Conservation (phyloP, 2,888 invertebrate genomes). For the Halictus quadricinctus region DNA sequence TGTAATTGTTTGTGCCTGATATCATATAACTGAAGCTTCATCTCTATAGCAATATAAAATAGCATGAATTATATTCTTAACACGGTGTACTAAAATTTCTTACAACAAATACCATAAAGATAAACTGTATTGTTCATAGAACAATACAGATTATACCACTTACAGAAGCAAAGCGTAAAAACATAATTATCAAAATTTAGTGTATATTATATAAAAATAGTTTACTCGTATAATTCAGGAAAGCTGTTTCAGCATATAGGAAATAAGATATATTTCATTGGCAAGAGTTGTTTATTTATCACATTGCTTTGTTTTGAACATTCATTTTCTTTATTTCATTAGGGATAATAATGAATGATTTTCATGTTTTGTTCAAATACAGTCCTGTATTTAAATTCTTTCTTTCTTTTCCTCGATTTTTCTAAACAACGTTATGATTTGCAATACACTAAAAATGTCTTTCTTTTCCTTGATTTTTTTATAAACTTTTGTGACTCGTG, state of each 20-base stretch:
- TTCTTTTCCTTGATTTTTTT: background rate
- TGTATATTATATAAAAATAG: background rate
- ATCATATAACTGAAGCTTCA: constrained; percentile 27
- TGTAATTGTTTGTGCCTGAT: constrained; percentile 30
- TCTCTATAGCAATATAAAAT: constrained; percentile 18
- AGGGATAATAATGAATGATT: background rate
- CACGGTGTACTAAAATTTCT: constrained; percentile 20
- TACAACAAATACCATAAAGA: constrained; percentile 9
- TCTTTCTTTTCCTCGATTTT: background rate
- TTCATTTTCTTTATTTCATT: background rate
- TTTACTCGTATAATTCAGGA: background rate
- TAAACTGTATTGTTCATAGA: constrained; percentile 9
- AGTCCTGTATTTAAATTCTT: background rate
- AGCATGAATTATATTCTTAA: constrained; percentile 35
- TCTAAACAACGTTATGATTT: background rate
- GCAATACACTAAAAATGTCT: background rate
- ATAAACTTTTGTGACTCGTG: background rate
- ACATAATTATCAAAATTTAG: background rate
- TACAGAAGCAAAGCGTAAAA: background rate
- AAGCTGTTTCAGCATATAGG: background rate
- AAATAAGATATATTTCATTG: constrained; percentile 17
- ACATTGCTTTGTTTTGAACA: background rate
- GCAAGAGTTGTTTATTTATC: constrained; percentile 16
- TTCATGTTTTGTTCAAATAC: background rate
- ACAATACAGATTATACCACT: background rate